Evolutionary conservation across 2,797 vertebrate genomes (phyloP).

Genomic region (Avahi laniger): DNA sequence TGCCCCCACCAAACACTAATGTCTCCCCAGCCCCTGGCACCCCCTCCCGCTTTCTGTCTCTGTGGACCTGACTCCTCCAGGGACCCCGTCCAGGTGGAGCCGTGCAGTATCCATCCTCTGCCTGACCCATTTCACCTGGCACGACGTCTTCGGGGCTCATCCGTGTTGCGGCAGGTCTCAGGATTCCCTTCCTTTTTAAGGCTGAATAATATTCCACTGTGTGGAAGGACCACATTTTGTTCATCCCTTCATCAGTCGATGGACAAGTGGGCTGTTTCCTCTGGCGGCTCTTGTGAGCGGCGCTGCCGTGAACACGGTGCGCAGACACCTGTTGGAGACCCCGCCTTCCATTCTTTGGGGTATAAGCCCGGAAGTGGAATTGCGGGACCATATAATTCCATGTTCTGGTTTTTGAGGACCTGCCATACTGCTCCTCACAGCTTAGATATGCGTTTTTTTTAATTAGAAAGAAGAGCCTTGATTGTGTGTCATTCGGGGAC

Average conservation of each 20-base stretch:
- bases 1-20: fast-evolving
- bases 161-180: fast-evolving
- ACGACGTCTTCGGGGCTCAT: fast-evolving
- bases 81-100: not conserved
- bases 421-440: not conserved
- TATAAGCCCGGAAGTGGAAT: not conserved
- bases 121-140: fast-evolving
- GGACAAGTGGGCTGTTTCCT: not conserved
- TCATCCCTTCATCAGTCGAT: fast-evolving
- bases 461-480: not conserved
- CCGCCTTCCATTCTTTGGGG: not conserved
- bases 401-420: not conserved
- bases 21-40: fast-evolving
- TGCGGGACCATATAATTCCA: not conserved
- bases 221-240: fast-evolving
- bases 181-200: not conserved
- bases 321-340: no score
- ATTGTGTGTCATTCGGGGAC: not conserved
- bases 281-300: not conserved
- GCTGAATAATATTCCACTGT: not conserved
- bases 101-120: fast-evolving
- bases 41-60: fast-evolving
- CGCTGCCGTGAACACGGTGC: fast-evolving
- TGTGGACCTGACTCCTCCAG: fast-evolving
- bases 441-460: not conserved